Base-by-base conservation (phyloP, 2,888 invertebrate species). In the Drosophila vallismaia region DNA sequence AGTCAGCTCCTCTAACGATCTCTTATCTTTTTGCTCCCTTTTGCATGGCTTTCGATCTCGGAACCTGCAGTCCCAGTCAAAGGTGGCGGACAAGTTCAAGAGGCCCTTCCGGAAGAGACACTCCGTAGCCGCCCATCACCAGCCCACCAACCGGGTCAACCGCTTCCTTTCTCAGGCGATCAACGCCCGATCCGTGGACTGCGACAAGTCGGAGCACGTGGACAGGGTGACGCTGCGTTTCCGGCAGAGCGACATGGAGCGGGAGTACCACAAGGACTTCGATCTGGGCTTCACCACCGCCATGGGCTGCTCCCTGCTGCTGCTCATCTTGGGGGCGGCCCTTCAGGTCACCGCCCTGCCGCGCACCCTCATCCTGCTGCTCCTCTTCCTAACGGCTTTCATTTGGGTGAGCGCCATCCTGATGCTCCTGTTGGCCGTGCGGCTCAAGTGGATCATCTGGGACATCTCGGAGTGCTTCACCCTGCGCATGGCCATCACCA, bases 151-250 rank as follows among this genome's bases (percentile, higher is more conserved):
- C 92, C 94, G 97, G 77, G 97, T 97, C 64, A 97, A 97, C 93
- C 97, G 97, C 91, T 97, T 96, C 92, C 93, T 98, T 86, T 96
- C 96, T 68, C 97, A 97, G 92, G 97, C 97, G 31, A 97, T 97
- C 82, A 96, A 97, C 90, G 97, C 97, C 33, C 94, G 97, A 74
- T 96, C 96, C 89, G 96, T 97, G 69, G 97, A 97, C 90, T 94
- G 96, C 67, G 97, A 97, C 92, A 97, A 97, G 92, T 95, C 96
- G 24, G 95, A 95, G 53, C 97, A 97, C 89, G 97, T 97, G 54
- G 97, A 97, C 90, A 93, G 96, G 51, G 92, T 97, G 68, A 97
- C 97, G 4, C 92, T 98, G 54, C 95, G 95, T 89, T 98, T 98
- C 91, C 96, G 96, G 88, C 96, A 97, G 87, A 93, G 94, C 45